Percentiles rank a stretch among this genome's conserved stretches.
Conservation (phyloP, 2,113 vertebrate genomes). For the Rostratula benghalensis region DNA sequence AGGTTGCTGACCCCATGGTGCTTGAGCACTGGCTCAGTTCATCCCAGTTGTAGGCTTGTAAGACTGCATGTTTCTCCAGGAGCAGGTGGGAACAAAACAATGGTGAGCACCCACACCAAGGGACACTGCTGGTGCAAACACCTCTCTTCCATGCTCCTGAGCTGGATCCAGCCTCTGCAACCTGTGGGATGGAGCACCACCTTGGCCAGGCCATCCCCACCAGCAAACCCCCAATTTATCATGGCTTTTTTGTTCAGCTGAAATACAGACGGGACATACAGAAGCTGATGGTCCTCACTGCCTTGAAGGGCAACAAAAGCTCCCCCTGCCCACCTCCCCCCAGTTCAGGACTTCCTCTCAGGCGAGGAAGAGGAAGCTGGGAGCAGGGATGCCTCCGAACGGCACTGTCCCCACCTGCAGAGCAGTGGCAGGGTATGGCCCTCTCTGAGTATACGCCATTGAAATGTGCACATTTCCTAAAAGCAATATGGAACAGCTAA, state of each 20-base stretch:
- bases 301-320: not conserved
- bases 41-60: not conserved
- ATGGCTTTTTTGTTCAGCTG: not conserved
- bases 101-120: not conserved
- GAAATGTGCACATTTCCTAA: conserved; percentile 72
- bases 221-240: fast-evolving
- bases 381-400: fast-evolving
- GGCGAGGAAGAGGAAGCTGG: not conserved
- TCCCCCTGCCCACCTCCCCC: fast-evolving
- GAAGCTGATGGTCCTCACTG: fast-evolving
- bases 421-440: conserved; percentile 70
- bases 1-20: fast-evolving
- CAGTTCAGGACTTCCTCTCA: fast-evolving
- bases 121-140: not conserved
- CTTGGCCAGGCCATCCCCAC: fast-evolving
- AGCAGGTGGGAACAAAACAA: fast-evolving
- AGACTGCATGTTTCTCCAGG: not conserved
- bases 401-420: conserved; percentile 34
- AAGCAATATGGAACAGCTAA: conserved; percentile 73
- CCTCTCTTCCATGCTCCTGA: fast-evolving
- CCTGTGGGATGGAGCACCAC: fast-evolving
- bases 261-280: fast-evolving
- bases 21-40: not conserved
- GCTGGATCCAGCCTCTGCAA: fast-evolving
- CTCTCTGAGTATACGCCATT: conserved; percentile 44